phyloP scores from a whole-genome alignment of 23 tunicate genomes.

The Halocynthia roretzi region DNA sequence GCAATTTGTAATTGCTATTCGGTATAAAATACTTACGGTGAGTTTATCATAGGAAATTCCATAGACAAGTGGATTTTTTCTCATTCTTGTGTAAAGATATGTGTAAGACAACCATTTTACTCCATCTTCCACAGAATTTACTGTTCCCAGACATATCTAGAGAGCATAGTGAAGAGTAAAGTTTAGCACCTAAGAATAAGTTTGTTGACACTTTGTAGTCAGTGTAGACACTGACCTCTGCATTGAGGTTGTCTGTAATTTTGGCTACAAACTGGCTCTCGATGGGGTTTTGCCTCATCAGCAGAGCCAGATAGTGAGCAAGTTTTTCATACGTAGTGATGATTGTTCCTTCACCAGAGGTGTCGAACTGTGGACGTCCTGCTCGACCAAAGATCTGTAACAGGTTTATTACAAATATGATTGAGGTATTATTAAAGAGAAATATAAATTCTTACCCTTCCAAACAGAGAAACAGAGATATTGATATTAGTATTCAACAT shows the following conservation, averaged over 20 bases:
- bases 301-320: conserved; percentile 67
- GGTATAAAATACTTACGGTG: conserved; percentile 14
- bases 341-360: conserved; percentile 98
- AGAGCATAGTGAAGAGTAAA: background rate
- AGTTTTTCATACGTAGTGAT: conserved; percentile 92
- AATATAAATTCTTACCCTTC: too few relatives aligned
- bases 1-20: too few relatives aligned
- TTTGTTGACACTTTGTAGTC: background rate
- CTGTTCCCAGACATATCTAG: conserved; percentile 82
- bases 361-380: conserved; percentile 98
- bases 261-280: conserved; percentile 92
- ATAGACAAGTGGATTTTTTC: conserved; percentile 85
- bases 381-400: conserved; percentile 95
- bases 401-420: too few relatives aligned
- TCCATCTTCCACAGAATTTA: conserved; percentile 88
- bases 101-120: conserved; percentile 98
- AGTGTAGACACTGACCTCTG: conserved; percentile 43
- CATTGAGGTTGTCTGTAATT: conserved; percentile 91
- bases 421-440: too few relatives aligned
- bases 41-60: conserved; percentile 51
- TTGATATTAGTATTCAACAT: too few relatives aligned
- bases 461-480: too few relatives aligned
- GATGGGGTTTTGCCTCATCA: conserved; percentile 91
- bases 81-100: conserved; percentile 64
- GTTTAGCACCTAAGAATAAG: background rate